phyloP scores from a whole-genome alignment of 2,797 vertebrate genomes.

The Aselliscus stoliczkanus region DNA sequence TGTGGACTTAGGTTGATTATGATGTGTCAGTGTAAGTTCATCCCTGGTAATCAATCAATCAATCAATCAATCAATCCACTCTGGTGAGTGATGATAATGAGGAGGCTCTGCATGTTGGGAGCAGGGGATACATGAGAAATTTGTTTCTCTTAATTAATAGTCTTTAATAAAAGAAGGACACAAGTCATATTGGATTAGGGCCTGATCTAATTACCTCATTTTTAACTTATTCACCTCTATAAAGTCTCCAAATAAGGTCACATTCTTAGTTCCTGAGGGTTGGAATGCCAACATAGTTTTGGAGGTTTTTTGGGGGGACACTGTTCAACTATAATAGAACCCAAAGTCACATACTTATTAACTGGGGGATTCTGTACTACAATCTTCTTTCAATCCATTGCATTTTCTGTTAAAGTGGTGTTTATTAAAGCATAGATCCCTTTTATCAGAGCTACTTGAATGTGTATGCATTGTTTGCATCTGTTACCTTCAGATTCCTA shows the following conservation, averaged over 20 bases:
- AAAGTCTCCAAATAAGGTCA: neutral
- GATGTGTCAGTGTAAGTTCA: neutral
- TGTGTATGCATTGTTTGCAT: too few species aligned
- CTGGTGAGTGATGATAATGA: neutral
- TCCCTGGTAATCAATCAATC: too few species aligned
- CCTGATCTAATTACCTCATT: neutral
- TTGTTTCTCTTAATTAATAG: neutral
- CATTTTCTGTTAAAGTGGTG: neutral
- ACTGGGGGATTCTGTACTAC: neutral
- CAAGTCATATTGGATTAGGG: neutral
- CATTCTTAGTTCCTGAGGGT: neutral
- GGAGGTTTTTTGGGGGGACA: neutral
- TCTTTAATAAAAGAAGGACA: neutral
- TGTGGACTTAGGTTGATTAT: neutral
- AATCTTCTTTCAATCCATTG: neutral
- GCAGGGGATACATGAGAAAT: neutral
- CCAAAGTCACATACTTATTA: neutral
- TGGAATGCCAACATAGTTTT: neutral
- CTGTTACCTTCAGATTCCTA: neutral
- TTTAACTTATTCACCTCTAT: neutral
- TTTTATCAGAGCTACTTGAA: neutral
- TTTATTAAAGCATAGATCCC: neutral
- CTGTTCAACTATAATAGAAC: neutral
- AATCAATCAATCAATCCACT: neutral
- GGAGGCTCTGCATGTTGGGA: neutral